phyloP scores from a whole-genome alignment of 1,140 invertebrate genomes.

The Procambarus clarkii region DNA sequence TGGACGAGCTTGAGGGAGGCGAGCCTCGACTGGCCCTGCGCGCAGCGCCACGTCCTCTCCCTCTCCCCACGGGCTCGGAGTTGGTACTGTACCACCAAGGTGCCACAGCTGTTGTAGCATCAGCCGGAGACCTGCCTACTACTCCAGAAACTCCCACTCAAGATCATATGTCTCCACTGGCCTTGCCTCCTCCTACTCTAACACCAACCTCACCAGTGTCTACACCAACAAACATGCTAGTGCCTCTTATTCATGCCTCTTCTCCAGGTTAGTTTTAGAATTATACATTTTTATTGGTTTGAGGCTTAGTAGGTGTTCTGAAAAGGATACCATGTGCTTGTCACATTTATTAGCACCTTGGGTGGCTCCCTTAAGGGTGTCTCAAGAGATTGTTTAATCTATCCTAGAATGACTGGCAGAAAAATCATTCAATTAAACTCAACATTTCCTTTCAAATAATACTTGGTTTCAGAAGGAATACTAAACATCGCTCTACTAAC shows the following conservation, averaged over 20 bases:
- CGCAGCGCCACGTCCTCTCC: slow-evolving; percentile 13
- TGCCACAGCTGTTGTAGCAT: slow-evolving; percentile 40
- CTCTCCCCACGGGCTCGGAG: slow-evolving; percentile 52
- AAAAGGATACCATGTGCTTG: too few species aligned
- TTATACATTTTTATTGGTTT: not conserved
- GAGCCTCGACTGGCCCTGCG: slow-evolving; percentile 40
- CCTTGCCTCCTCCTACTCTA: slow-evolving; percentile 31
- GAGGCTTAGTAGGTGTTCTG: too few species aligned
- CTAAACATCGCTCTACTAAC: too few species aligned
- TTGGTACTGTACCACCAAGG: slow-evolving; percentile 58
- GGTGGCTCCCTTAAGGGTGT: too few species aligned
- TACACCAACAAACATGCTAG: slow-evolving; percentile 47
- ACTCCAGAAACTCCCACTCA: slow-evolving; percentile 53
- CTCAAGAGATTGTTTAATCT: too few species aligned
- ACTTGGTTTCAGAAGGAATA: too few species aligned
- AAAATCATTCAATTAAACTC: too few species aligned
- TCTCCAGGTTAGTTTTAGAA: slow-evolving; percentile 12
- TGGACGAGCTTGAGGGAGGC: slow-evolving; percentile 63
- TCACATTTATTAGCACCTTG: too few species aligned
- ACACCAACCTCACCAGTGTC: slow-evolving; percentile 32
- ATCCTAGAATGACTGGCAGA: too few species aligned
- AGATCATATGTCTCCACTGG: slow-evolving; percentile 46
- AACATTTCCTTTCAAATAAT: too few species aligned
- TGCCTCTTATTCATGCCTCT: not conserved
- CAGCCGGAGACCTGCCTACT: slow-evolving; percentile 8